Percentiles rank a stretch among this genome's conserved stretches.
Conservation (phyloP, 1,140 invertebrate genomes). For the Thaumetopoea pityocampa region DNA sequence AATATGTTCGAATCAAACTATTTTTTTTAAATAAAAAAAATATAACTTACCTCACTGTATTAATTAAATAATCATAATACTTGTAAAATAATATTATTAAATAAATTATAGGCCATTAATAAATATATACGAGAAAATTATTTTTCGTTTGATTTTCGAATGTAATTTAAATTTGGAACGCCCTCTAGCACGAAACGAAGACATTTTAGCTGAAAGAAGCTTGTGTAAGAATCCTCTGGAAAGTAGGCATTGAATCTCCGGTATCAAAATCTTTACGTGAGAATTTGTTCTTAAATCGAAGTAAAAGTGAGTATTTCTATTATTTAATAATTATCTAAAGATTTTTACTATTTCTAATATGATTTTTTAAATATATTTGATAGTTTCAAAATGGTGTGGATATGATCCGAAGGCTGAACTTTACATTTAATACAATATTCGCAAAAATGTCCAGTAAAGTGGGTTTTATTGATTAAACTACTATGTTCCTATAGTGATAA, state of each 20-base stretch:
- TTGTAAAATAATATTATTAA: too few species aligned
- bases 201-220: slow-evolving; percentile 66
- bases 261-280: slow-evolving; percentile 74
- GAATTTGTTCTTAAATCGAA: slow-evolving; percentile 62
- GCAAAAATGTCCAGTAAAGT: slow-evolving; percentile 38
- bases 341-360: slow-evolving; percentile 16
- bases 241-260: slow-evolving; percentile 72
- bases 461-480: slow-evolving; percentile 62
- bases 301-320: slow-evolving; percentile 63
- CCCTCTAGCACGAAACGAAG: slow-evolving; percentile 50
- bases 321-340: slow-evolving; percentile 23
- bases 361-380: slow-evolving; percentile 16
- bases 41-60: too few species aligned
- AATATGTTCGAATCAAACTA: not conserved
- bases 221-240: slow-evolving; percentile 74
- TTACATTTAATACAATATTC: slow-evolving; percentile 20
- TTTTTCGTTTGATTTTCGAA: slow-evolving; percentile 32
- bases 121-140: slow-evolving; percentile 13
- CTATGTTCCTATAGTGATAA: slow-evolving; percentile 60
- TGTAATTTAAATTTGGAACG: slow-evolving; percentile 61
- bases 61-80: too few species aligned
- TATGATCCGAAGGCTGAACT: slow-evolving; percentile 19
- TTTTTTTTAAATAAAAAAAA: not conserved
- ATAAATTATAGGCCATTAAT: slow-evolving; percentile 4
- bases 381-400: slow-evolving; percentile 29